Percentiles rank a stretch among this genome's conserved stretches.
Conservation (phyloP, 2,797 vertebrate species). For the Alectoris magna region DNA sequence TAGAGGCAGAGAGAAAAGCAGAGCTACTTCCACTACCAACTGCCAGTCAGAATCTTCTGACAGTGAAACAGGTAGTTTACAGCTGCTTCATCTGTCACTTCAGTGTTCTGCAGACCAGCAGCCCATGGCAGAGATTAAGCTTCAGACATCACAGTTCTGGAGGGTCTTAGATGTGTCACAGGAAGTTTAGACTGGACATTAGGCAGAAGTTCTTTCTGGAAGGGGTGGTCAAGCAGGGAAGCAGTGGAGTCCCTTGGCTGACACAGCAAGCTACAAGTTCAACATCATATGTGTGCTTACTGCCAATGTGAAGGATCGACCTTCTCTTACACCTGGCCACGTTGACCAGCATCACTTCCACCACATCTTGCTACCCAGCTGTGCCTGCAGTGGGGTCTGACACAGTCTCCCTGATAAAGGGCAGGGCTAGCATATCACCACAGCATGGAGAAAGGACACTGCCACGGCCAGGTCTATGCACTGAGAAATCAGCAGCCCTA, state of each 20-base stretch:
- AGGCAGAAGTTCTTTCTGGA: not conserved
- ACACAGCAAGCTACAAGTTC: not conserved
- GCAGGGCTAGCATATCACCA: not conserved
- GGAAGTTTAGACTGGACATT: not conserved
- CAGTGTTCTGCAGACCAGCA: not conserved
- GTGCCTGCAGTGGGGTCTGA: not conserved
- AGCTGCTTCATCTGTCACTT: not conserved
- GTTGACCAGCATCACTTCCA: not conserved
- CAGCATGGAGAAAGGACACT: not conserved
- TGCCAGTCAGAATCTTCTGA: not conserved
- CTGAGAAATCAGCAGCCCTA: not conserved
- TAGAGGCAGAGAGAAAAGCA: not conserved
- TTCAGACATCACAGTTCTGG: not conserved
- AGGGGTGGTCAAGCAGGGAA: no score
- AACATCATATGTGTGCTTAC: not conserved
- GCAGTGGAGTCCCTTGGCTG: rapidly evolving
- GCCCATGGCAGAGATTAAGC: rapidly evolving
- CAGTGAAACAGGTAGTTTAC: not conserved
- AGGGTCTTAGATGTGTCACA: not conserved
- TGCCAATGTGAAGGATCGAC: no score
- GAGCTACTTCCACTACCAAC: not conserved
- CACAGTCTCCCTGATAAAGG: not conserved
- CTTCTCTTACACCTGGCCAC: not conserved
- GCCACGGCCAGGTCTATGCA: not conserved
- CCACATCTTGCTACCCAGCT: not conserved